Evolutionary conservation across 2,888 invertebrate genomes (phyloP).

Genomic region (Pecten maximus): DNA sequence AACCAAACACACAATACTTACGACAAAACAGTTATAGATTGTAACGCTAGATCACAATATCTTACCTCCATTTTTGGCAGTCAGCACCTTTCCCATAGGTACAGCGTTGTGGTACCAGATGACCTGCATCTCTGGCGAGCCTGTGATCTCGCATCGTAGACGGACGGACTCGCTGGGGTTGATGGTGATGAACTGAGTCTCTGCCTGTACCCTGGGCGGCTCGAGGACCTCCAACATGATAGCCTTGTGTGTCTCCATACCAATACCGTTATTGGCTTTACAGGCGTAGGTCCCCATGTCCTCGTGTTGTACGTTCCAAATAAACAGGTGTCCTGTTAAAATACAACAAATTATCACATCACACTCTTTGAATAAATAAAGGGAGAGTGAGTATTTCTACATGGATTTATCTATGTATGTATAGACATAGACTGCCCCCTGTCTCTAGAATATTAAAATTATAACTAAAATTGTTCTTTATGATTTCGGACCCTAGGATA

Average conservation of each 20-base stretch:
- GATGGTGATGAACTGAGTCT: slow-evolving; percentile 58
- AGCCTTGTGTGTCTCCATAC: slow-evolving; percentile 62
- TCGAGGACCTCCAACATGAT: slow-evolving; percentile 66
- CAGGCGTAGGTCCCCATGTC: slow-evolving; percentile 80
- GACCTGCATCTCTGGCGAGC: slow-evolving; percentile 65
- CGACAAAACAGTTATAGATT: too few relatives aligned
- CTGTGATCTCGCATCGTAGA: slow-evolving; percentile 64
- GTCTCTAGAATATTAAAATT: too few relatives aligned
- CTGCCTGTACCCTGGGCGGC: slow-evolving; percentile 61
- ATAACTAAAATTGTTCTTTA: too few relatives aligned
- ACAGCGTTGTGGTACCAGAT: slow-evolving; percentile 71
- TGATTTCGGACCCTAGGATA: too few relatives aligned
- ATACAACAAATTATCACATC: background rate
- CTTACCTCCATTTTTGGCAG: slow-evolving; percentile 63
- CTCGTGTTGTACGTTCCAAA: slow-evolving; percentile 70
- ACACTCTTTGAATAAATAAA: too few relatives aligned
- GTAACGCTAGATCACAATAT: too few relatives aligned
- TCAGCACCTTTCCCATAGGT: slow-evolving; percentile 64
- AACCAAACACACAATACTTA: background rate
- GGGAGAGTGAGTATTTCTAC: too few relatives aligned
- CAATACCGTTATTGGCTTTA: slow-evolving; percentile 71
- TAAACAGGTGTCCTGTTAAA: slow-evolving; percentile 73
- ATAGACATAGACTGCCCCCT: too few relatives aligned
- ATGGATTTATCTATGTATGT: too few relatives aligned
- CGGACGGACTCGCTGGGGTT: slow-evolving; percentile 63